Conservation (phyloP, 2,113 vertebrate species). For the Sylvia atricapilla region DNA sequence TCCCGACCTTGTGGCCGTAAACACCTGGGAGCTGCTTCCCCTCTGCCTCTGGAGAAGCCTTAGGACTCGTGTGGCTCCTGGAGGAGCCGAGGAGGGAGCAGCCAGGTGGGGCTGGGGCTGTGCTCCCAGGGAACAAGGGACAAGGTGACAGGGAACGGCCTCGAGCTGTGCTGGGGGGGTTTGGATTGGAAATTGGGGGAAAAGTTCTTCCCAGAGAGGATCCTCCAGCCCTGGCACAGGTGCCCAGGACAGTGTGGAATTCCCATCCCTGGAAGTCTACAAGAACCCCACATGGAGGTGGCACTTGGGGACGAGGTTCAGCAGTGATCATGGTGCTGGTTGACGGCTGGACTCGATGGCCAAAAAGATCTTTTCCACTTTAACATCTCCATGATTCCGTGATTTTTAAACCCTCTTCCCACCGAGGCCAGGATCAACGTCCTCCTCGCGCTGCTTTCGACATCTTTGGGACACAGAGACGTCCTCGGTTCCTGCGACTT, state of each 20-base stretch:
- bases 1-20: not conserved
- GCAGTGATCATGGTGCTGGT: rapidly evolving
- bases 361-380: not conserved
- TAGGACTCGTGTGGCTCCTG: not conserved
- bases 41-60: not conserved
- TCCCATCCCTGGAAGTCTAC: not conserved
- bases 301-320: not conserved
- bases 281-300: not conserved
- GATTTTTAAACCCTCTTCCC: not conserved
- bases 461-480: not conserved
- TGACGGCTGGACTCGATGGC: too few species aligned
- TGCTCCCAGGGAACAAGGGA: not conserved
- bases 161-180: not conserved
- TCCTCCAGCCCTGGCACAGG: not conserved
- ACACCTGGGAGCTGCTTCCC: not conserved
- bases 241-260: not conserved
- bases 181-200: not conserved
- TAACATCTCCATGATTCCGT: not conserved
- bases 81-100: not conserved
- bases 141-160: not conserved
- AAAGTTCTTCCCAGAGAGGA: not conserved
- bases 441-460: rapidly evolving
- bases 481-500: not conserved
- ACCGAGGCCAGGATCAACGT: not conserved
- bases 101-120: rapidly evolving